phyloP scores from a whole-genome alignment of 2,797 vertebrate genomes.

The Pseudopleuronectes americanus region DNA sequence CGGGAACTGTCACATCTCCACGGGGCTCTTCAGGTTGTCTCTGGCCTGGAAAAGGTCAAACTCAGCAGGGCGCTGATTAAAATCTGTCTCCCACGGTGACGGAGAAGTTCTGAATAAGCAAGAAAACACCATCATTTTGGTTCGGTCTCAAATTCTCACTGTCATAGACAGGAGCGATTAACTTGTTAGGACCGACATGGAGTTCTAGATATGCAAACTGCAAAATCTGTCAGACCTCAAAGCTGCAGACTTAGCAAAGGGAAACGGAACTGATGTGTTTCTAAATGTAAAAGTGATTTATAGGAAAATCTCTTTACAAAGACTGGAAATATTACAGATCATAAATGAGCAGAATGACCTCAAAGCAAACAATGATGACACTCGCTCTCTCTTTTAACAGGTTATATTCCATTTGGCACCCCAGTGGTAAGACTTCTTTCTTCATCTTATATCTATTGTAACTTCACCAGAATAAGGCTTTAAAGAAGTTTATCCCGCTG shows the following conservation, averaged over 20 bases:
- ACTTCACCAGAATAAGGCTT: too few species aligned
- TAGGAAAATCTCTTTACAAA: background rate
- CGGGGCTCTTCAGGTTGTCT: conserved; percentile 73
- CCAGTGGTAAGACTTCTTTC: conserved; percentile 88
- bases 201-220: background rate
- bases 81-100: conserved; percentile 66
- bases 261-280: background rate
- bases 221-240: background rate
- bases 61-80: conserved; percentile 86
- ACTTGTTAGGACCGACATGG: conserved; percentile 8
- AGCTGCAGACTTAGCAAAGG: background rate
- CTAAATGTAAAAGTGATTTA: background rate
- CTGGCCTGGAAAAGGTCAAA: conserved; percentile 81
- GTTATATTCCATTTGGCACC: conserved; percentile 95
- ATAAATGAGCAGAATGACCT: background rate
- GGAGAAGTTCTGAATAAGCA: conserved; percentile 48
- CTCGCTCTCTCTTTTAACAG: conserved; percentile 65
- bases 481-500: too few species aligned
- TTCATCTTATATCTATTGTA: background rate
- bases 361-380: too few species aligned
- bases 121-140: conserved; percentile 64
- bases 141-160: conserved; percentile 58
- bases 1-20: conserved; percentile 67
- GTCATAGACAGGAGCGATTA: conserved; percentile 18
- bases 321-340: background rate